Evolutionary conservation across 2,888 invertebrate species (phyloP).

Genomic region (Corbicula japonica): DNA sequence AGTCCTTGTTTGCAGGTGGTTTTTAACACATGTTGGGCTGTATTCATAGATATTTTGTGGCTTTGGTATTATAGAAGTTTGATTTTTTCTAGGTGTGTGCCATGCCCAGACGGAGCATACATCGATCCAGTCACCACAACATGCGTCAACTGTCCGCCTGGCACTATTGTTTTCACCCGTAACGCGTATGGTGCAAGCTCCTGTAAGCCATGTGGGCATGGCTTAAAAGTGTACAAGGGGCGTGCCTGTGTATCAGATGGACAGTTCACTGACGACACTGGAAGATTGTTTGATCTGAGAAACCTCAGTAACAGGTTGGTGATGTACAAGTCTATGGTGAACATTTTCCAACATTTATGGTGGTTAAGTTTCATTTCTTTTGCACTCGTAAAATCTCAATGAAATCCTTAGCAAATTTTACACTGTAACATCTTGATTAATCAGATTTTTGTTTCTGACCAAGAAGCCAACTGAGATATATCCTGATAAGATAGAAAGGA

Average conservation of each 20-base stretch:
- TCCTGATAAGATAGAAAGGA: no score
- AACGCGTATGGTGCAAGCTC: conserved; percentile 84
- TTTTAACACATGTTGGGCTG: no score
- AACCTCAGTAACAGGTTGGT: conserved; percentile 75
- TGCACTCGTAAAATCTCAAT: no score
- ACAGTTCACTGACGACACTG: conserved; percentile 73
- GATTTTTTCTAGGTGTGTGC: conserved; percentile 87
- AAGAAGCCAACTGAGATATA: no score
- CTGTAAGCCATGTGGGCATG: conserved; percentile 88
- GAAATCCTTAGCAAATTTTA: no score
- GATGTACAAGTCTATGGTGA: not conserved
- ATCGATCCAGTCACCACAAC: conserved; percentile 85
- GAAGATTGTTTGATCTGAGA: conserved; percentile 81
- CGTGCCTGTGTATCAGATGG: conserved; percentile 87
- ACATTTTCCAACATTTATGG: not conserved
- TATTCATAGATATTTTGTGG: no score
- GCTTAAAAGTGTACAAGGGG: conserved; percentile 86
- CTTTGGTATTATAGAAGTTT: no score
- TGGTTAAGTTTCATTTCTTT: no score
- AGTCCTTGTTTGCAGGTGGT: no score
- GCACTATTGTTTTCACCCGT: conserved; percentile 80
- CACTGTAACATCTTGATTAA: no score
- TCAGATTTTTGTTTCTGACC: no score
- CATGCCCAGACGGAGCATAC: conserved; percentile 88
- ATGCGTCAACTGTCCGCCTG: conserved; percentile 87